Base-by-base conservation (phyloP, 1,140 invertebrate genomes). In the Bacillus rossius region DNA sequence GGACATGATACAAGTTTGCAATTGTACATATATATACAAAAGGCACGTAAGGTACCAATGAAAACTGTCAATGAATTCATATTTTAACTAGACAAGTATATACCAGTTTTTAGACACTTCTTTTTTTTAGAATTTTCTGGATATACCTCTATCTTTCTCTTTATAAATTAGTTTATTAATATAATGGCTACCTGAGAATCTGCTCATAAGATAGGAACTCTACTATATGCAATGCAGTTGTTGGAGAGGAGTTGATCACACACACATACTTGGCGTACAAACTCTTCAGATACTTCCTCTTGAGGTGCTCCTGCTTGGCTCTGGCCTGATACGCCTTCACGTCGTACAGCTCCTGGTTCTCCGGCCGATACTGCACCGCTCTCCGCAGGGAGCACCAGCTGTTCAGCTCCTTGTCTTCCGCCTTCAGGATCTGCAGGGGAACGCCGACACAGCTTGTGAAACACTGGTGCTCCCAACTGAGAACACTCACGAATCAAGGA, bases 381-480 rank as follows among this genome's bases (percentile, higher is more conserved):
- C 92, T 96, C 73, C 94, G 96, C 2, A 99, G 72, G 1, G 94
- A 91, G 67, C 87, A 92, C 96, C 96, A 99, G 62, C 84, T 83
- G 69, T 99, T 98, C 3, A 99, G 76, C 75, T 98, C 95, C 67
- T 85, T 88, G 69, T 98, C 94, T 69, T 94, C 87, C 37, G 93
- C 91, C 66, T 83, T 75, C 58, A 99, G 77, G 70, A 99, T 94
- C 89, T 94, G 68, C 47, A 79, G 76, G n/a, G n/a, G n/a, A n/a
- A n/a, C n/a, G n/a, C n/a, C n/a, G n/a, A n/a, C n/a, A n/a, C n/a
- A n/a, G n/a, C n/a, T n/a, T n/a, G n/a, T n/a, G n/a, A n/a, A n/a
- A n/a, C n/a, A n/a, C n/a, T n/a, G n/a, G n/a, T n/a, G n/a, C n/a
- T n/a, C n/a, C n/a, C n/a, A n/a, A n/a, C n/a, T n/a, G n/a, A n/a